phyloP scores from a whole-genome alignment of 2,797 vertebrate species.

The Gastrophryne carolinensis region DNA sequence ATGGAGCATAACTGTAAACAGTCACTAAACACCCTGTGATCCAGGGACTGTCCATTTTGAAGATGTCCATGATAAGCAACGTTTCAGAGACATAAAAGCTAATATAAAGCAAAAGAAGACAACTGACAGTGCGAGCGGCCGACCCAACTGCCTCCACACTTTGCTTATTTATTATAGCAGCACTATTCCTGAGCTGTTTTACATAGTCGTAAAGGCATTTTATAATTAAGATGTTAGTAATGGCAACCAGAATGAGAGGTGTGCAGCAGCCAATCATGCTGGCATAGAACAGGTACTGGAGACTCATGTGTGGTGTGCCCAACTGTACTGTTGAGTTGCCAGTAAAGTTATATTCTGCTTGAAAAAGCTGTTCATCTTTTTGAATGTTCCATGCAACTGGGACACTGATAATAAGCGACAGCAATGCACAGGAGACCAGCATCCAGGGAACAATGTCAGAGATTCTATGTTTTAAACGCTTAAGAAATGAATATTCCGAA shows the following conservation, averaged over 20 bases:
- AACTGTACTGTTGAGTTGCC: not conserved
- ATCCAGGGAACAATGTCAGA: slow-evolving; percentile 17
- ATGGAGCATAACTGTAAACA: slow-evolving; percentile 22
- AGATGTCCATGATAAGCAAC: slow-evolving; percentile 25
- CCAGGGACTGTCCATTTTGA: slow-evolving; percentile 23
- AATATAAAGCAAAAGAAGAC: slow-evolving; percentile 24
- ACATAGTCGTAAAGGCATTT: slow-evolving; percentile 6
- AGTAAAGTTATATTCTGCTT: not conserved
- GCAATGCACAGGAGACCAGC: not conserved
- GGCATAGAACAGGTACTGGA: slow-evolving; percentile 3
- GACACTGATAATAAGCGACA: slow-evolving; percentile 16
- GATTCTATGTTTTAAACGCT: slow-evolving; percentile 9
- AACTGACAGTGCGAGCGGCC: slow-evolving; percentile 11
- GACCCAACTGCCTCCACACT: slow-evolving; percentile 18
- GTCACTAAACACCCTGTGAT: slow-evolving; percentile 16
- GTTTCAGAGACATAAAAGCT: slow-evolving; percentile 26
- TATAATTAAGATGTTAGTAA: slow-evolving; percentile 21
- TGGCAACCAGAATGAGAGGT: slow-evolving; percentile 17
- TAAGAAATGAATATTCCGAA: not conserved
- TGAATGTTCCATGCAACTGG: slow-evolving; percentile 21
- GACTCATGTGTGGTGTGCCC: not conserved
- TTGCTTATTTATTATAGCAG: not conserved
- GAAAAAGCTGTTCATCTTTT: slow-evolving; percentile 1
- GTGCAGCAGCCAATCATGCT: slow-evolving; percentile 28
- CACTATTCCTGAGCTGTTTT: not conserved